phyloP scores from a whole-genome alignment of 2,113 vertebrate genomes.

The Miniopterus natalensis region DNA sequence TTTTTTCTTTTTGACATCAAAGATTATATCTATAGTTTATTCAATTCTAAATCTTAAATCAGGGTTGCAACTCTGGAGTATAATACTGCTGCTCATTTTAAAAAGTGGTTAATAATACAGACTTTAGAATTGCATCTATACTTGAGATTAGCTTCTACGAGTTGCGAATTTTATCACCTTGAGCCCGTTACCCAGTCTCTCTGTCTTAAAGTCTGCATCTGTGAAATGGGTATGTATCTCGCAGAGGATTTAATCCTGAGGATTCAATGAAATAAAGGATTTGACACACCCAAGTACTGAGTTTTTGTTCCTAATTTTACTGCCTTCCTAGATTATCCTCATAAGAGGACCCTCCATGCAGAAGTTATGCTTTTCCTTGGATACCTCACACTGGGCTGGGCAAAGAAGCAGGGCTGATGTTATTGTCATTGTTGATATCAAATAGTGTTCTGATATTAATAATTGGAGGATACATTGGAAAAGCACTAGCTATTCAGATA shows the following conservation, averaged over 20 bases:
- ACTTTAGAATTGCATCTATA: conserved; percentile 35
- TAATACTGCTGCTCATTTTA: neutral
- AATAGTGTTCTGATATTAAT: neutral
- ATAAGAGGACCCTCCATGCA: neutral
- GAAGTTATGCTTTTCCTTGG: neutral
- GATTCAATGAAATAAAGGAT: neutral
- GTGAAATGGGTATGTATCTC: neutral
- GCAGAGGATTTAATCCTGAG: neutral
- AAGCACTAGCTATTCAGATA: neutral
- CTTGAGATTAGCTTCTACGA: neutral
- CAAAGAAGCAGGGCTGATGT: neutral
- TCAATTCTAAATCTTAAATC: conserved; percentile 16
- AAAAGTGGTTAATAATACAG: neutral
- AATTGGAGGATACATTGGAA: neutral
- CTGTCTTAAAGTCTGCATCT: neutral
- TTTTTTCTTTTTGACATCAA: conserved; percentile 8
- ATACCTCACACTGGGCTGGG: neutral
- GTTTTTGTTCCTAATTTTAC: neutral
- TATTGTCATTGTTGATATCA: neutral
- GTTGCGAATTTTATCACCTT: neutral
- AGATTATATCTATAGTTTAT: neutral
- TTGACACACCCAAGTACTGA: neutral
- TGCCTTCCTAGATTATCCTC: neutral
- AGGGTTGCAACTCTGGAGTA: neutral
- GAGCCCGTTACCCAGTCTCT: neutral